phyloP scores from a whole-genome alignment of 1,140 invertebrate species.

The Hermatobates lingyangjiaoensis region DNA sequence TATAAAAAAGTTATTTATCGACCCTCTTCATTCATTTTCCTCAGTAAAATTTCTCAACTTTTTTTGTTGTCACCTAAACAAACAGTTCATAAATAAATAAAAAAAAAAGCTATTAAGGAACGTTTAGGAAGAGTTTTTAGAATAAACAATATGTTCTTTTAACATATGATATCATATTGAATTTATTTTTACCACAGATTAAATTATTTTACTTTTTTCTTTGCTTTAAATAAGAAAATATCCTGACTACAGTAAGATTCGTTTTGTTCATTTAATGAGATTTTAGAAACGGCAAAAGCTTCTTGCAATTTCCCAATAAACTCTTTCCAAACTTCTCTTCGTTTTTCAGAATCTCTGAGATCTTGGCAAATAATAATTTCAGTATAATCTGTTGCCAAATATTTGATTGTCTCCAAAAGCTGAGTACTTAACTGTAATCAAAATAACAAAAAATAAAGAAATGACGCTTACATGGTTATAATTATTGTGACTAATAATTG shows the following conservation, averaged over 20 bases:
- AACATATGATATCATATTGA: too few relatives aligned
- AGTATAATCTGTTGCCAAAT: constrained; percentile 23
- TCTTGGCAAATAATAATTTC: constrained; percentile 36
- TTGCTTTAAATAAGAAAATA: constrained; percentile 31
- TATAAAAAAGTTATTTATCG: too few relatives aligned
- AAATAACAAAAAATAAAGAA: neutral
- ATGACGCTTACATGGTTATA: neutral
- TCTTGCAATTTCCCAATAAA: constrained; percentile 29
- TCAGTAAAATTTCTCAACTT: too few relatives aligned
- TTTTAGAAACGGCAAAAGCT: constrained; percentile 26
- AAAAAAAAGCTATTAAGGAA: too few relatives aligned
- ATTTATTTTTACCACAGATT: too few relatives aligned
- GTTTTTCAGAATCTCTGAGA: constrained; percentile 32
- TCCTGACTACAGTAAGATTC: constrained; percentile 31
- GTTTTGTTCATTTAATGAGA: constrained; percentile 32
- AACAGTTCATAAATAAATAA: too few relatives aligned
- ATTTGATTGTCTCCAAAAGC: constrained; percentile 30
- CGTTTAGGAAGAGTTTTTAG: too few relatives aligned
- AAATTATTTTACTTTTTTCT: constrained; percentile 21
- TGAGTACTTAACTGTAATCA: constrained; percentile 33
- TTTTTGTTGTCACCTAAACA: too few relatives aligned
- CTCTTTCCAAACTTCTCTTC: constrained; percentile 30
- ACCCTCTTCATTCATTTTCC: too few relatives aligned
- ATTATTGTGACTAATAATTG: neutral
- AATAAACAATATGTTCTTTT: too few relatives aligned